Evolutionary conservation across 2,113 vertebrate species (phyloP), one percentile per base, ranked within the genome.

Genomic region (Cottus gobio): DNA sequence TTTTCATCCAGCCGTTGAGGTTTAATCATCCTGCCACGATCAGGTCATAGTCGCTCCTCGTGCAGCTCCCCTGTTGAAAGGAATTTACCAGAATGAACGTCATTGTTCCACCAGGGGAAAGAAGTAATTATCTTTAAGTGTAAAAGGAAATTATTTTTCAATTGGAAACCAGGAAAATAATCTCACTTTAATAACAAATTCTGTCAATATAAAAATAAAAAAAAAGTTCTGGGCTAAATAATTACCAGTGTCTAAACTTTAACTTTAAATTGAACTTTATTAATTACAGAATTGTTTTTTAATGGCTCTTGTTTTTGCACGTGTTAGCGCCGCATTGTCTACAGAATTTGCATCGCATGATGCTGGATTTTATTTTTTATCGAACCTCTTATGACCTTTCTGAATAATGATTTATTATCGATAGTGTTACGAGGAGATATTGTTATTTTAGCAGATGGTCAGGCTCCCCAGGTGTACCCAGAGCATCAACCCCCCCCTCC

Each of bases 321-420:
- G 48, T 22, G 48, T 20, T 50, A 20, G 48, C 7, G 7, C 7
- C 18, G 6, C 48, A 31, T 67, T 31, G 22, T 48, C 0, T 22
- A 8, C 6, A 24, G 15, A 26, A 5, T 9, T 15, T 15, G 7
- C 12, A 3, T 15, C 5, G 22, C 22, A 39, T 4, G 7, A 16
- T 26, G 3, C 16, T 34, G 18, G 31, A 22, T 6, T 37, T 24
- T 3, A 37, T 22, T 34, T 34, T 24, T 16, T 6, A 44, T 58
- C 16, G 39, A 39, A 24, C 13, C 67, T 24, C 7, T 7, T 2
- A 0, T 10, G 24, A 26, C 2, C 31, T 42, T 63, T 77, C 15
- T 31, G 50, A 57, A 68, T 50, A 67, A 48, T 62, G 26, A 66
- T 74, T 8, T 65, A 39, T 69, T 22, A 54, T 71, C 28, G 30